Base-by-base conservation (phyloP, 2,113 vertebrate genomes). In the Panurus biarmicus region DNA sequence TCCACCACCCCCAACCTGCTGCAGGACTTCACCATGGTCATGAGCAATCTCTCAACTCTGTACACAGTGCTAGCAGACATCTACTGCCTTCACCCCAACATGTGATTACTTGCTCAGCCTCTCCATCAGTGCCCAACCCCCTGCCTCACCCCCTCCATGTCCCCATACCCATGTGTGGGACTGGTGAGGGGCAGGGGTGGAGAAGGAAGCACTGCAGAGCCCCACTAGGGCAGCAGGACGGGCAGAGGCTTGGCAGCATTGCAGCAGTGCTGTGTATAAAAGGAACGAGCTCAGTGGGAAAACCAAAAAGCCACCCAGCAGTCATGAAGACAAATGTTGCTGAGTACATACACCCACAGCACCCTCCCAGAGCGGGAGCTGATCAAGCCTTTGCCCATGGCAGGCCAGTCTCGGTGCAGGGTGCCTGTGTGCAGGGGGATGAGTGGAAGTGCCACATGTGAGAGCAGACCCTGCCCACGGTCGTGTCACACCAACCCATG, bases 1-100 rank as follows among this genome's bases (percentile, higher is more conserved):
- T 64, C 48, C 1, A 5, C 36, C 84, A 62, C 73, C 80, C 73
- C 35, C 36, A 56, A n/a, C 29, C 44, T 28, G 36, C 72, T 77
- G 60, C 79, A 89, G 94, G 87, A 82, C 93, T 72, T 83, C 6
- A 54, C 70, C 29, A 53, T 9, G 62, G 70, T 23, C 17, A 2
- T 75, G 87, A 95, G 82, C 85, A 67, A 79, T 40, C 70, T n/a
- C 89, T 87, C 95, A 96, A 75, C 92, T 69, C 90, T 87, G 92
- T 45, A 82, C 96, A 91, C 81, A 91, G 50, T 14, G 74, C 61
- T 36, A 6, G 85, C 78, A 89, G 90, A 53, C 77, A 60, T 12
- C 78, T 50, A 40, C 77, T 82, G 92, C 89, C 80, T 87, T 60
- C 87, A 64, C 69, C 75, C 78, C 36, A 77, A 10, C 87, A 53